Percentiles rank a stretch among this genome's conserved stretches.
Evolutionary conservation across 2,888 invertebrate genomes (phyloP).

Genomic region (Thalpophila matura): DNA sequence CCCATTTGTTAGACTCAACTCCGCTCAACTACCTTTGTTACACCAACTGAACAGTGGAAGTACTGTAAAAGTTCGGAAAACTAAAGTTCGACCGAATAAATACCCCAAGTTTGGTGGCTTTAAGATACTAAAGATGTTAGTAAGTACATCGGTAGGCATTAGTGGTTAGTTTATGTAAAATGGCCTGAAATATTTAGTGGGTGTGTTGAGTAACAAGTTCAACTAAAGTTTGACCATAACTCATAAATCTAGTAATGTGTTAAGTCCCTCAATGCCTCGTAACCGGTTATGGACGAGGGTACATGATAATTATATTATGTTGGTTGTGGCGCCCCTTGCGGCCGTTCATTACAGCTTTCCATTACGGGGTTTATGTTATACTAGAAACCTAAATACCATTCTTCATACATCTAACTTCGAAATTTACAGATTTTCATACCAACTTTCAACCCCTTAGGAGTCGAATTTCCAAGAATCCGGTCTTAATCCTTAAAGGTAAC

Average conservation of each 20-base stretch:
- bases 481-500: too few relatives aligned
- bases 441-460: too few relatives aligned
- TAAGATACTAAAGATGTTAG: slow-evolving; percentile 65
- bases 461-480: too few relatives aligned
- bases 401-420: too few relatives aligned
- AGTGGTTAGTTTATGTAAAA: slow-evolving; percentile 67
- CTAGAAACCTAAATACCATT: too few relatives aligned
- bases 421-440: too few relatives aligned
- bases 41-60: slow-evolving; percentile 70
- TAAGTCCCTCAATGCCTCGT: slow-evolving; percentile 42
- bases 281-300: slow-evolving; percentile 30
- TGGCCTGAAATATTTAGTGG: slow-evolving; percentile 58
- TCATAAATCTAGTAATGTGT: slow-evolving; percentile 58
- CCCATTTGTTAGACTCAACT: slow-evolving; percentile 73
- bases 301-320: slow-evolving; percentile 29
- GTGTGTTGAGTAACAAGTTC: slow-evolving; percentile 61
- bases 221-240: slow-evolving; percentile 53
- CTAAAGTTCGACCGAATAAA: slow-evolving; percentile 73
- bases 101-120: slow-evolving; percentile 69
- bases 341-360: slow-evolving; percentile 13
- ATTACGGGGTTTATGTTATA: slow-evolving; percentile 1
- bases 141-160: slow-evolving; percentile 68
- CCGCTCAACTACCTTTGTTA: slow-evolving; percentile 74
- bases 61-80: slow-evolving; percentile 74
- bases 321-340: slow-evolving; percentile 19